Evolutionary conservation across 1,140 invertebrate genomes (phyloP), one percentile per base, ranked within the genome.

Genomic region (Zaprionus nigranus): DNA sequence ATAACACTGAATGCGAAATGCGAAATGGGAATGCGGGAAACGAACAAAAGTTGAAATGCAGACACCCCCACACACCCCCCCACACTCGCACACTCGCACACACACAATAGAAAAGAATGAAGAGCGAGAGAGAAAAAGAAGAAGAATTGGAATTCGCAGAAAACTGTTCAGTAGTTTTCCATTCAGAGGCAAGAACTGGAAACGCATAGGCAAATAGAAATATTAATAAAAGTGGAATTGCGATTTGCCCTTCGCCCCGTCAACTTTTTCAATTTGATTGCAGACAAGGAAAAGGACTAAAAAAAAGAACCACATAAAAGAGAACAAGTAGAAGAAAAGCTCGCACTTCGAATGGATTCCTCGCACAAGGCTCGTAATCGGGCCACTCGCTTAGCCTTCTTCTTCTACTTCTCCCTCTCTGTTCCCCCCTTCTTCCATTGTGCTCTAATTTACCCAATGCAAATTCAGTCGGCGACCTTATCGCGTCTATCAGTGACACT

Each of bases 201-300:
- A 71, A 64, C 73, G 73, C 60, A 74, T 78, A 81, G 85, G 78
- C 85, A 84, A 88, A 88, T 90, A 81, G 81, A 78, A 90, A 90
- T 90, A 90, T 90, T 90, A 82, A 87, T 87, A 90, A 90, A 90
- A 85, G 65, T 84, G 71, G 54, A 75, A 88, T 83, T 90, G 81
- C 81, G 78, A 90, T 88, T 88, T 81, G 80, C 79, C 72, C 72
- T 88, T 81, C 80, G 77, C 56, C 54, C 60, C 56, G 49, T 20
- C 26, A 51, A 62, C 51, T 78, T 74, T 83, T 81, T 56, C 75
- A 75, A 81, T 81, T 85, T 85, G 53, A 72, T 73, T 70, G 67
- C 65, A 51, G 53, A 53, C 30, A 54, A 51, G 24, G 20, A 57
- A 49, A 49, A 20, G 24, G 34, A 49, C 20, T 15, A 43, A 43